phyloP scores from a whole-genome alignment of 2,888 invertebrate genomes.

The Physocephala rufipes region DNA sequence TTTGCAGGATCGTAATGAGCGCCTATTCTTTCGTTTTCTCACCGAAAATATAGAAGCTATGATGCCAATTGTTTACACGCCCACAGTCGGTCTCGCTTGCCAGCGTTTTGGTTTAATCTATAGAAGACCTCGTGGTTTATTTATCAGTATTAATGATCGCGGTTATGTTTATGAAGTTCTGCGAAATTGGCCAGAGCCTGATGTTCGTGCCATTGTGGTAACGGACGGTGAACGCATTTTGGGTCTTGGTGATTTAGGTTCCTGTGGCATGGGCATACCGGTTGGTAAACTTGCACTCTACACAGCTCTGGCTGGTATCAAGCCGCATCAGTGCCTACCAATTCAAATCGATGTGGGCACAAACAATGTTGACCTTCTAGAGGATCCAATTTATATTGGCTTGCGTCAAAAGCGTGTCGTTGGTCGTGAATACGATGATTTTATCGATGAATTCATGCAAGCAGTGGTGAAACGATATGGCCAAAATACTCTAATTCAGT shows the following conservation, averaged over 20 bases:
- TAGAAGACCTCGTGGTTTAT: constrained; percentile 92
- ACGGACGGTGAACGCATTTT: constrained; percentile 98
- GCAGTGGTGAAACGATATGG: constrained; percentile 88
- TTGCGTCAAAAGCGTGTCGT: constrained; percentile 84
- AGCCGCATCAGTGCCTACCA: constrained; percentile 93
- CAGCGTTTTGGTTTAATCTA: constrained; percentile 97
- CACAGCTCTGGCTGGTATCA: constrained; percentile 96
- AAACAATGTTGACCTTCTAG: constrained; percentile 85
- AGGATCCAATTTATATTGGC: constrained; percentile 96
- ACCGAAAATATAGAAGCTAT: constrained; percentile 92
- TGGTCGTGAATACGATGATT: constrained; percentile 88
- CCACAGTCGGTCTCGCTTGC: constrained; percentile 96
- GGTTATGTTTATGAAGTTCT: constrained; percentile 89
- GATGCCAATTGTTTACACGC: constrained; percentile 98
- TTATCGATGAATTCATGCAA: constrained; percentile 97
- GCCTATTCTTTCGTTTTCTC: constrained; percentile 91
- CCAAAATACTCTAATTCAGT: constrained; percentile 86
- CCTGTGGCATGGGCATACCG: constrained; percentile 97
- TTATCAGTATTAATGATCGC: constrained; percentile 94
- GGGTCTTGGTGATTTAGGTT: constrained; percentile 95
- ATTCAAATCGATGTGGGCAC: constrained; percentile 95
- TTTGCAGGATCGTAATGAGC: constrained; percentile 95
- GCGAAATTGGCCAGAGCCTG: constrained; percentile 75
- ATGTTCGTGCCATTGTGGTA: constrained; percentile 88
- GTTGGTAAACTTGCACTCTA: constrained; percentile 96